Evolutionary conservation across 2,888 invertebrate species (phyloP).

Genomic region (Andrena dorsata): DNA sequence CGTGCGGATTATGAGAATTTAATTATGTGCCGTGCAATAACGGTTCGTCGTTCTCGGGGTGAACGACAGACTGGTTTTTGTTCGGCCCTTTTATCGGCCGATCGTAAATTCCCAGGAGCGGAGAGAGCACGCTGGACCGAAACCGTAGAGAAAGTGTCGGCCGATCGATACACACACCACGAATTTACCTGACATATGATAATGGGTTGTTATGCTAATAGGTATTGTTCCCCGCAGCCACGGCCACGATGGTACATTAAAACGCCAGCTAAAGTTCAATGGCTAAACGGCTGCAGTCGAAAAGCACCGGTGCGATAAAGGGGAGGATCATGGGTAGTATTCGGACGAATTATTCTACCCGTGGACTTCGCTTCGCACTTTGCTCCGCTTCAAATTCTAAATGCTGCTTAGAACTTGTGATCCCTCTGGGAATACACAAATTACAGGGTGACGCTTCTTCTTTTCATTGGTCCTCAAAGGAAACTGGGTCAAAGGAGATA

Average conservation of each 20-base stretch:
- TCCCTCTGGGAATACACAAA: too few species aligned
- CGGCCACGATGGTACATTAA: conserved; percentile 28
- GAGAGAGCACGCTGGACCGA: background rate
- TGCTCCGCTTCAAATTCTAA: too few species aligned
- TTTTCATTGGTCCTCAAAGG: background rate
- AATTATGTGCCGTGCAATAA: conserved; percentile 48
- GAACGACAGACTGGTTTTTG: conserved; percentile 41
- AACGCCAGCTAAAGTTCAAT: conserved; percentile 29
- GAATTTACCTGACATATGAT: conserved; percentile 40
- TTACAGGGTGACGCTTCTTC: background rate
- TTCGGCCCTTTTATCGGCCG: conserved; percentile 37
- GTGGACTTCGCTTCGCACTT: too few species aligned
- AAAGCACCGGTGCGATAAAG: too few species aligned
- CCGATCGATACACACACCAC: conserved; percentile 28
- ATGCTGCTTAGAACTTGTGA: too few species aligned
- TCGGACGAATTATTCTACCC: background rate
- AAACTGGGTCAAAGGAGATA: background rate
- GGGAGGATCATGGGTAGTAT: too few species aligned
- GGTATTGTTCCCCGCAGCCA: conserved; percentile 32
- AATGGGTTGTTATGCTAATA: conserved; percentile 57
- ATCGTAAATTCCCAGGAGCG: conserved; percentile 40
- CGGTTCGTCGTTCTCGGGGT: conserved; percentile 21
- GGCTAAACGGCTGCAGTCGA: background rate
- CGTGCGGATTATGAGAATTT: conserved; percentile 52
- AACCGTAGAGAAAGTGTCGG: conserved; percentile 41